Conservation (phyloP, 2,113 vertebrate species). For the Nyctibius bracteatus region DNA sequence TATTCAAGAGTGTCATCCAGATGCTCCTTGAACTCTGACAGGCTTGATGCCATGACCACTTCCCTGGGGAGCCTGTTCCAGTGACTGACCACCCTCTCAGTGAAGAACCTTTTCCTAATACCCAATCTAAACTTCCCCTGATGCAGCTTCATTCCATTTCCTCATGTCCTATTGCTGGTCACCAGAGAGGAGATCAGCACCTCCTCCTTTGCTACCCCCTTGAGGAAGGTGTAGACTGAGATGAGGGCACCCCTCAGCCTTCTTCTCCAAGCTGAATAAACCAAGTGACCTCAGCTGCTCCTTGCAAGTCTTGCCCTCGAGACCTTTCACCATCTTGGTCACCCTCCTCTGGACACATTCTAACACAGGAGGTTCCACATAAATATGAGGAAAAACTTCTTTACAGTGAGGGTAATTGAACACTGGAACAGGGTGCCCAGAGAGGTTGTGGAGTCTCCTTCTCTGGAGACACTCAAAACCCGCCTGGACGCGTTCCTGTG, state of each 20-base stretch:
- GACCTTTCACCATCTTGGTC: background rate
- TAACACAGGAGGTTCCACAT: no score
- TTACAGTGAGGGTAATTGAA: no score
- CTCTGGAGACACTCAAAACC: no score
- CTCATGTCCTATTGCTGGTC: rapidly evolving
- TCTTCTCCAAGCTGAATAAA: background rate
- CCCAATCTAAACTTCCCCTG: background rate
- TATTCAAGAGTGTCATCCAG: background rate
- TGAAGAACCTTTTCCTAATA: background rate
- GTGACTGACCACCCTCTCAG: background rate
- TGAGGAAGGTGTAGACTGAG: background rate
- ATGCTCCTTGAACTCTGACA: background rate
- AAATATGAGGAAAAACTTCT: no score
- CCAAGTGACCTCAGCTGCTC: background rate
- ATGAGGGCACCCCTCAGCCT: background rate
- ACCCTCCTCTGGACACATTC: background rate
- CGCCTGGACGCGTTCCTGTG: no score
- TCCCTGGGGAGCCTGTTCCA: background rate
- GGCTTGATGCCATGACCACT: background rate
- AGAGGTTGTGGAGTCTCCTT: no score
- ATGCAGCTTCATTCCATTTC: background rate
- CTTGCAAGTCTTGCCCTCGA: rapidly evolving
- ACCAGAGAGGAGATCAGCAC: background rate
- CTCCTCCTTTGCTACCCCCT: rapidly evolving
- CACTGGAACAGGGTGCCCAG: no score